Evolutionary conservation across 2,888 invertebrate genomes (phyloP), one percentile per base, ranked within the genome.

Genomic region (Camponotus fellah): DNA sequence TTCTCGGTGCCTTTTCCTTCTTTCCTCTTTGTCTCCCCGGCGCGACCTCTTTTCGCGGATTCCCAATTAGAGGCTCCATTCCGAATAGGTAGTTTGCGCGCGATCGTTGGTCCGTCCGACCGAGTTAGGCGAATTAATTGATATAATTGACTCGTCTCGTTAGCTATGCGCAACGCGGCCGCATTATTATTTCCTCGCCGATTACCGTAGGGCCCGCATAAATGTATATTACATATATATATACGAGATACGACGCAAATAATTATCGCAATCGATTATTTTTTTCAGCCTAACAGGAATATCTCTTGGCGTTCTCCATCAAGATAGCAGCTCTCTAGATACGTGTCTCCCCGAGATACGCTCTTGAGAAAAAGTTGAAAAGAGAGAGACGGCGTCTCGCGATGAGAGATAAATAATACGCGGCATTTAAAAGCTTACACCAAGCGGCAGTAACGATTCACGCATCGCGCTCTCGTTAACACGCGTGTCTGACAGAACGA

Each of bases 81-180:
- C 85, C 58, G 85, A 66, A 80, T 58, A 82, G 46, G 58, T 74
- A 72, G 85, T 85, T 87, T 92, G 37, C 56, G 68, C 21, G 46
- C 72, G 72, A 75, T 76, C 66, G 68, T 69, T 91, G 91, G 90
- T 64, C 90, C 92, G 90, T 92, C 92, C 90, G 92, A 90, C 90
- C 91, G 90, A 68, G 89, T 91, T 92, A 91, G 92, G 91, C 89
- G 93, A 94, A 94, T 94, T 94, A 94, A 94, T 94, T 92, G 92
- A 92, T 92, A 93, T 94, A 94, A 94, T 94, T 93, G 92, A 93
- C 91, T 88, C 88, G 89, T 93, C 93, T 94, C 92, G 93, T 94
- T 94, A 94, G 91, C 83, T 87, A 85, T 83, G 86, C 87, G 64
- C 69, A 80, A 80, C 83, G 74, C 77, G 85, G 77, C 86, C 85